Evolutionary conservation across 2,797 vertebrate species (phyloP).

Genomic region (Clarias laeviceps): DNA sequence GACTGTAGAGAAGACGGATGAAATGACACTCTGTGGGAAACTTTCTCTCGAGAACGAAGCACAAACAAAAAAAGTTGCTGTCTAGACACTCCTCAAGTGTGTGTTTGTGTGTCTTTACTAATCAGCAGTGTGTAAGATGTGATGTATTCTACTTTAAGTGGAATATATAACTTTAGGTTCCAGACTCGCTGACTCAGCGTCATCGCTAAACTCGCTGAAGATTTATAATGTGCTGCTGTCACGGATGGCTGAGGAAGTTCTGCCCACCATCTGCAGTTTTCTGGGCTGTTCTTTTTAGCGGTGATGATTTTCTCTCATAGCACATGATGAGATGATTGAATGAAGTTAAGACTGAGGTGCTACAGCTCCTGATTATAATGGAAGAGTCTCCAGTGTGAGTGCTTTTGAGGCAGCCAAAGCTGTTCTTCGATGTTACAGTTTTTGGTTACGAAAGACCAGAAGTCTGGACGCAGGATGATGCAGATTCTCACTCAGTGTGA

Average conservation of each 20-base stretch:
- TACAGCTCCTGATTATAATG: not conserved
- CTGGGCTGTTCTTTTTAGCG: not conserved
- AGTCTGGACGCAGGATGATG: too few relatives aligned
- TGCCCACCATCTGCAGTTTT: too few relatives aligned
- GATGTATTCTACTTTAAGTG: not conserved
- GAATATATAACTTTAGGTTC: too few relatives aligned
- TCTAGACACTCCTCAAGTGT: not conserved
- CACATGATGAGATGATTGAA: too few relatives aligned
- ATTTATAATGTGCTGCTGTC: not conserved
- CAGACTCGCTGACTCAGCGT: too few relatives aligned
- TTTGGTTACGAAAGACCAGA: not conserved
- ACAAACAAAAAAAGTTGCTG: slow-evolving; percentile 12
- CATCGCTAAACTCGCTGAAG: not conserved
- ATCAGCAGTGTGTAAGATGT: not conserved
- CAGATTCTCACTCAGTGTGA: too few relatives aligned
- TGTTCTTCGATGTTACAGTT: not conserved
- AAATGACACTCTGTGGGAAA: slow-evolving; percentile 48
- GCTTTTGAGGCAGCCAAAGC: not conserved
- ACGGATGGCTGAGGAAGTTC: not conserved
- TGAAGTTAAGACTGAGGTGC: not conserved
- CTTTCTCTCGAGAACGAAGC: slow-evolving; percentile 14
- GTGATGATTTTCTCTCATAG: not conserved
- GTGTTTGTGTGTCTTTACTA: not conserved
- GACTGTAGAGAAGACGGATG: slow-evolving; percentile 50
- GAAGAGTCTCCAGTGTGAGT: not conserved